Evolutionary conservation across 2,888 invertebrate genomes (phyloP), one percentile per base, ranked within the genome.

Genomic region (Malachius bipustulatus): DNA sequence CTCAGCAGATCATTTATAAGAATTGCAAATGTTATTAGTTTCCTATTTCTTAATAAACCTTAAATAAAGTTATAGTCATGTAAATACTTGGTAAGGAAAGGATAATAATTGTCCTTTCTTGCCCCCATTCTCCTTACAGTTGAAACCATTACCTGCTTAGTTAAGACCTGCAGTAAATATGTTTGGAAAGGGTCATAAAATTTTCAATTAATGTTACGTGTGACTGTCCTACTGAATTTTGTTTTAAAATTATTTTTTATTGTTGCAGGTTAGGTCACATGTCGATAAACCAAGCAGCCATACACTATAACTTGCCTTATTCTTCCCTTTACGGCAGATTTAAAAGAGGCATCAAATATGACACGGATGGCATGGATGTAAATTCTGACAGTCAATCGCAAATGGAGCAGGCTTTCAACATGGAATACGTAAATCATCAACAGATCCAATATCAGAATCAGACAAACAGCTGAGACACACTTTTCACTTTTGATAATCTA

Each of bases 211-310:
- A n/a, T n/a, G n/a, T n/a, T n/a, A n/a, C n/a, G n/a, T n/a, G n/a
- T n/a, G n/a, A n/a, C n/a, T n/a, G n/a, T n/a, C n/a, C n/a, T n/a
- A n/a, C 24, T 19, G 24, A 19, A 19, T 19, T 19, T 8, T 19
- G n/a, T 19, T 19, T 19, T 19, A 6, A 8, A 19, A 19, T 8
- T n/a, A 19, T 8, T n/a, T 19, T n/a, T 19, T 19, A 19, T 19
- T 8, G n/a, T 60, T 62, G 29, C 55, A 85, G 88, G 54, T 70
- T 85, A 46, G 89, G 89, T 15, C 87, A 88, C 59, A 88, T 89
- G 88, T 87, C 87, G 42, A 89, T 89, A 52, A 89, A 89, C 63
- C 89, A 89, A 64, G 89, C 89, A 33, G 88, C 88, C 34, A 89
- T 89, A 49, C 88, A 89, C 59, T 89, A 79, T 63, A 89, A 89